Evolutionary conservation across 2,797 vertebrate species (phyloP).

Genomic region (Uromys caudimaculatus): DNA sequence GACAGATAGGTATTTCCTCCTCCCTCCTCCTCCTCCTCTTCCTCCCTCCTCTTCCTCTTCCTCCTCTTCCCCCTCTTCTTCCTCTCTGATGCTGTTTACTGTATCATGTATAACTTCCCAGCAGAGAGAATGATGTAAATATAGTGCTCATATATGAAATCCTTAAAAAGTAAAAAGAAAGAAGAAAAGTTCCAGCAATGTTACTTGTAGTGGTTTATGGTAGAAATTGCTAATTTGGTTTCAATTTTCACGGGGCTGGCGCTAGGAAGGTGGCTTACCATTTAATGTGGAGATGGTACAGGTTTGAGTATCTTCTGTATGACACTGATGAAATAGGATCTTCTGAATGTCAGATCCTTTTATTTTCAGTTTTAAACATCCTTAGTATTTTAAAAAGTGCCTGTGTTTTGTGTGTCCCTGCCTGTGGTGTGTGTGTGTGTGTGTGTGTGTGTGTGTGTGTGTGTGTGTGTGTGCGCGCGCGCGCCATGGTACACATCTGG

Average conservation of each 20-base stretch:
- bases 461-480: neutral
- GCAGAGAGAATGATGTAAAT: neutral
- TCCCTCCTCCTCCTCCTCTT: too few species aligned
- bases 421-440: too few species aligned
- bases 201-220: neutral
- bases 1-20: neutral
- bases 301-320: neutral
- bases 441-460: neutral
- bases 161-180: neutral
- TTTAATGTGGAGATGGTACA: neutral
- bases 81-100: conserved; percentile 20
- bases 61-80: neutral
- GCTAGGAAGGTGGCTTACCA: neutral
- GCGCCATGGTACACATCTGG: neutral
- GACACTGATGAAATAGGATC: neutral
- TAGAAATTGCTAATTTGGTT: neutral
- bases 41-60: too few species aligned
- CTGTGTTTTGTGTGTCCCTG: neutral
- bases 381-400: conserved; percentile 9
- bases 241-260: neutral
- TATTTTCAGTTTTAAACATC: neutral
- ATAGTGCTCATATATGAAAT: neutral
- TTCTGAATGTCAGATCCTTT: conserved; percentile 13
- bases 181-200: neutral
- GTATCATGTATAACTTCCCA: neutral